Evolutionary conservation across 2,888 invertebrate species (phyloP).

Genomic region (Acleris literana): DNA sequence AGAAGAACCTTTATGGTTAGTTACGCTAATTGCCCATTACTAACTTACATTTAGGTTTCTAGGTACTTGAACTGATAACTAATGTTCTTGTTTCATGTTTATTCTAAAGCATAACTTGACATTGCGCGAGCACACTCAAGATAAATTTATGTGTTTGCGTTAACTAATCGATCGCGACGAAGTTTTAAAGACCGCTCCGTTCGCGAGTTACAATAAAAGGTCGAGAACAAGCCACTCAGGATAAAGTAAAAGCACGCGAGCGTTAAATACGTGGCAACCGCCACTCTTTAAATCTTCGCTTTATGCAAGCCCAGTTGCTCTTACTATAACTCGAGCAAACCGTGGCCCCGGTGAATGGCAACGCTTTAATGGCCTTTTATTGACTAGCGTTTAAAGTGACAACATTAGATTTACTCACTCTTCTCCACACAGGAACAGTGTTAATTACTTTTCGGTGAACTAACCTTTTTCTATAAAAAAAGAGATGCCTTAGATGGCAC

Average conservation of each 20-base stretch:
- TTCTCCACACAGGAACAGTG: slow-evolving; percentile 9
- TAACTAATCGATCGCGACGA: slow-evolving; percentile 34
- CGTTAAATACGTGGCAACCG: slow-evolving; percentile 55
- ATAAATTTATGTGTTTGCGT: slow-evolving; percentile 32
- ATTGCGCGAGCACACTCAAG: slow-evolving; percentile 13
- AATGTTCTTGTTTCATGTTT: slow-evolving; percentile 7
- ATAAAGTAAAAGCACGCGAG: slow-evolving; percentile 52
- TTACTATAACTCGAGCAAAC: slow-evolving; percentile 48
- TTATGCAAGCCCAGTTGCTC: slow-evolving; percentile 56
- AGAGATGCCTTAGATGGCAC: too few species aligned
- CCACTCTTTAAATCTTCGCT: slow-evolving; percentile 58
- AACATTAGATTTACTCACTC: slow-evolving; percentile 55
- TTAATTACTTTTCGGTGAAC: slow-evolving; percentile 13
- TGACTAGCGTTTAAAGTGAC: slow-evolving; percentile 63
- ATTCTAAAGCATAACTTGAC: slow-evolving; percentile 13
- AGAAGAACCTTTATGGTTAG: neutral
- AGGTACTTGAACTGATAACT: slow-evolving; percentile 6
- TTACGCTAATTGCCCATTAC: slow-evolving; percentile 7
- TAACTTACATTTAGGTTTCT: slow-evolving; percentile 7
- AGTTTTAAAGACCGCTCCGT: slow-evolving; percentile 26
- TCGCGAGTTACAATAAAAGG: slow-evolving; percentile 44
- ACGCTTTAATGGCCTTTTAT: slow-evolving; percentile 67
- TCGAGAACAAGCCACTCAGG: slow-evolving; percentile 43
- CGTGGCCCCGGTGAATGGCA: slow-evolving; percentile 52
- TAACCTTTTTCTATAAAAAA: neutral